Conservation (phyloP, 2,888 invertebrate genomes). For the Pammene fasciana region DNA sequence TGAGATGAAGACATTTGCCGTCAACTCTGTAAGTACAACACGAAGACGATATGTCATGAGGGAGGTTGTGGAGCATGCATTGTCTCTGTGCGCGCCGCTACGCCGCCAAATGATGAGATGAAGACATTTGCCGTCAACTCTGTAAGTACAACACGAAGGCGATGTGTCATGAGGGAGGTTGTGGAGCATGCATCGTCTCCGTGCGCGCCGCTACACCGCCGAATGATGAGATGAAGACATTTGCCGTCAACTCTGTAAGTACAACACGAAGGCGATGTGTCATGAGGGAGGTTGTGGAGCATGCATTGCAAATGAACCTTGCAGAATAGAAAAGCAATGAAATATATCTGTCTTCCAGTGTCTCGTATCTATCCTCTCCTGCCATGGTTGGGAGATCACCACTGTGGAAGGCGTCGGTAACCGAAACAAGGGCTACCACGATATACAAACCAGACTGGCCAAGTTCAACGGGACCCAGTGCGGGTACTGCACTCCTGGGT, state of each 20-base stretch:
- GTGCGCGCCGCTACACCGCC: no score
- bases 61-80: conserved; percentile 89
- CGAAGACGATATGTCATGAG: conserved; percentile 88
- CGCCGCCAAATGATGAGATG: conserved; percentile 71
- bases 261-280: conserved; percentile 86
- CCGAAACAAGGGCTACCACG: conserved; percentile 85
- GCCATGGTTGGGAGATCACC: conserved; percentile 86
- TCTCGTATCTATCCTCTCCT: conserved; percentile 83
- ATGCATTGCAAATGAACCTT: no score
- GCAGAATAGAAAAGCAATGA: no score
- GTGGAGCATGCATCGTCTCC: no score
- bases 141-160: no score
- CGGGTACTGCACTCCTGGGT: conserved; percentile 89
- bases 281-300: conserved; percentile 89
- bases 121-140: conserved; percentile 84
- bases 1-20: no score
- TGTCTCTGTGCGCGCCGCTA: conserved; percentile 74
- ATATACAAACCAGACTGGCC: conserved; percentile 85
- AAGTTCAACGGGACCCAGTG: conserved; percentile 87
- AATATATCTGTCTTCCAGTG: conserved; percentile 69
- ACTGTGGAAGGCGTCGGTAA: conserved; percentile 89
- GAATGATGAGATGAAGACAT: no score
- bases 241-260: conserved; percentile 64
- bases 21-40: conserved; percentile 50
- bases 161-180: no score